Evolutionary conservation across 2,113 vertebrate species (phyloP).

Genomic region (Lepidothrix coronata): DNA sequence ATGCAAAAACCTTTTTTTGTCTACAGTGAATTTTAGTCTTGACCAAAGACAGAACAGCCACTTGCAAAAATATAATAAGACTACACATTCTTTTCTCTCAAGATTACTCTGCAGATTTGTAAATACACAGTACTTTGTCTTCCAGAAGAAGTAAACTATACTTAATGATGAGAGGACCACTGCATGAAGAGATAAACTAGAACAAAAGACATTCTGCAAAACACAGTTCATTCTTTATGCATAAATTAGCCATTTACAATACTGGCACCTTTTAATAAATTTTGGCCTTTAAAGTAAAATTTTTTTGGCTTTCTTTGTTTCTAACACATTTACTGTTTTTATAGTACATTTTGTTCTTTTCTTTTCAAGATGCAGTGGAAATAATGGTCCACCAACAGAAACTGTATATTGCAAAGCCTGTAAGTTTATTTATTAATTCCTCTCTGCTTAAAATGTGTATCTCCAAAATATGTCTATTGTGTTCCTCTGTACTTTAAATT

Average conservation of each 20-base stretch:
- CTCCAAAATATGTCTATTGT: background rate
- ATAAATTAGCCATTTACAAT: background rate
- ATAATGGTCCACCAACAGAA: background rate
- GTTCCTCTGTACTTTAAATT: background rate
- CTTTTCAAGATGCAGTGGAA: background rate
- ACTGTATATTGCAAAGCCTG: background rate
- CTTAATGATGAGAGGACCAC: background rate
- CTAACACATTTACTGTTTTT: background rate
- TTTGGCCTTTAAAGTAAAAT: background rate
- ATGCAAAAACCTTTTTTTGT: background rate
- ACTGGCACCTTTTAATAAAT: background rate
- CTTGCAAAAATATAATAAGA: constrained; percentile 3
- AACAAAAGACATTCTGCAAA: constrained; percentile 5
- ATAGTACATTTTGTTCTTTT: background rate
- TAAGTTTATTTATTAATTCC: background rate
- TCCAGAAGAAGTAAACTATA: background rate
- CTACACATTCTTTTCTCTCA: constrained; percentile 10
- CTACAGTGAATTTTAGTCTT: background rate
- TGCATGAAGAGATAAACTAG: constrained; percentile 22
- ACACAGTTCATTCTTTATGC: background rate
- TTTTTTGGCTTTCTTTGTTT: background rate
- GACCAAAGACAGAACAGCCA: background rate
- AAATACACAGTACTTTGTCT: constrained; percentile 26
- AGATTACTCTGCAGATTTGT: constrained; percentile 28
- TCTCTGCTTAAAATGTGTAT: background rate